Evolutionary conservation across 53 echinoderm and acorn worm genomes (phyloP), one percentile per base, ranked within the genome.

Genomic region (Hippasteria phrygiana): DNA sequence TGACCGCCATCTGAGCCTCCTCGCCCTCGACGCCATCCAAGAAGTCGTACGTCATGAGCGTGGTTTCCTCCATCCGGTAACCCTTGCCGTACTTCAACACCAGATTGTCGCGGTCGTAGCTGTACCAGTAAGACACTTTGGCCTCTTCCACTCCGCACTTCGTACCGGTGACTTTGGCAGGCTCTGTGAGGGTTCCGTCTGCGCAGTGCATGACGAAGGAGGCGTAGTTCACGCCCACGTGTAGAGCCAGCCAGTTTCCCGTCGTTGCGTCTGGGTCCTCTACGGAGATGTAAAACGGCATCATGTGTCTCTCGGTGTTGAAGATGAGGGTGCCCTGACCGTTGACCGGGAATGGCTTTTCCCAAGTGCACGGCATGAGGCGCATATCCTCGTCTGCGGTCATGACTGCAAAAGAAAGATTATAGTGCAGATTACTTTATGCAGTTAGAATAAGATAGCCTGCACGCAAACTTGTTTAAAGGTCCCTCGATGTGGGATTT

Each of bases 61-160:
- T 90, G 43, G 90, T 74, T 56, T 85, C 86, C 43, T 73, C 73
- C 90, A 90, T 90, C 13, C 90, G 84, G 43, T 90, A 86, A 0
- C 90, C 90, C n/a, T 90, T 90, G 41, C 90, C 90, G 55, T 90
- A 90, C 70, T 90, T 90, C 1, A 90, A 22, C 40, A 80, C 80
- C 33, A 90, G 36, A 41, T 83, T 81, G 55, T 90, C 90, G 2
- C 91, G 73, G 45, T 91, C 91, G 76, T 91, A 91, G 74, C 91
- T 91, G 64, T 59, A 87, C 91, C 91, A 90, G 74, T 90, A 90
- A 31, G 87, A 88, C 45, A 55, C n/a, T 36, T 74, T 53, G 2
- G 59, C 88, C 4, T 75, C 38, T 27, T 76, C 88, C 16, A 88
- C 40, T 20, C 85, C 85, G 54, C 26, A 46, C 26, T 7, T 31